Evolutionary conservation across 1,140 invertebrate genomes (phyloP).

Genomic region (Drosophila carrolli): DNA sequence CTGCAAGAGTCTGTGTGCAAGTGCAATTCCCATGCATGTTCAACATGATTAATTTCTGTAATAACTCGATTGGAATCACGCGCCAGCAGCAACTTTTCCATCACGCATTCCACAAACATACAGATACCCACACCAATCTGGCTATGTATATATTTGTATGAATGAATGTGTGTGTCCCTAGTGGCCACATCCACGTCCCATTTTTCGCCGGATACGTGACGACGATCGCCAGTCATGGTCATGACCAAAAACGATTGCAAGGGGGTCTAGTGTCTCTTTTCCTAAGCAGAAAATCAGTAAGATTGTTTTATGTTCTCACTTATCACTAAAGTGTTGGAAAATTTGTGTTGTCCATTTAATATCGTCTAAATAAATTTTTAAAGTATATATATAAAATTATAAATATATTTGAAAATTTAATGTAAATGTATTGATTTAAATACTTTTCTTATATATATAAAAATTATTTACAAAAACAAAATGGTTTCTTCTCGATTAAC

Average conservation of each 20-base stretch:
- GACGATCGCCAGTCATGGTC: slow-evolving; percentile 13
- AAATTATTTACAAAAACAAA: too few relatives aligned
- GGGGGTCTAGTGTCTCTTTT: not conserved
- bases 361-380: too few relatives aligned
- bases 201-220: slow-evolving; percentile 71
- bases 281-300: too few relatives aligned
- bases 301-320: too few relatives aligned
- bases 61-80: slow-evolving; percentile 83
- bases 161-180: slow-evolving; percentile 50
- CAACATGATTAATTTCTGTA: slow-evolving; percentile 83
- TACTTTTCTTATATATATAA: too few relatives aligned
- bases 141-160: slow-evolving; percentile 4
- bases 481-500: too few relatives aligned
- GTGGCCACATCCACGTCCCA: slow-evolving; percentile 65
- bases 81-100: slow-evolving; percentile 81
- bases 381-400: too few relatives aligned
- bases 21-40: slow-evolving; percentile 83
- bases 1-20: slow-evolving; percentile 36
- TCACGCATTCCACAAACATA: slow-evolving; percentile 70
- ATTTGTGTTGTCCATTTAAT: too few relatives aligned
- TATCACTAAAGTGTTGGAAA: too few relatives aligned
- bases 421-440: too few relatives aligned
- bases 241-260: not conserved
- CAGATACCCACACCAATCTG: slow-evolving; percentile 1
- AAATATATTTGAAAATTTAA: too few relatives aligned